These are phyloP conservation scores for Thaleichthys pacificus DNA, from an alignment of 2,797 vertebrate species.

Conservation along the genomic window DNA sequence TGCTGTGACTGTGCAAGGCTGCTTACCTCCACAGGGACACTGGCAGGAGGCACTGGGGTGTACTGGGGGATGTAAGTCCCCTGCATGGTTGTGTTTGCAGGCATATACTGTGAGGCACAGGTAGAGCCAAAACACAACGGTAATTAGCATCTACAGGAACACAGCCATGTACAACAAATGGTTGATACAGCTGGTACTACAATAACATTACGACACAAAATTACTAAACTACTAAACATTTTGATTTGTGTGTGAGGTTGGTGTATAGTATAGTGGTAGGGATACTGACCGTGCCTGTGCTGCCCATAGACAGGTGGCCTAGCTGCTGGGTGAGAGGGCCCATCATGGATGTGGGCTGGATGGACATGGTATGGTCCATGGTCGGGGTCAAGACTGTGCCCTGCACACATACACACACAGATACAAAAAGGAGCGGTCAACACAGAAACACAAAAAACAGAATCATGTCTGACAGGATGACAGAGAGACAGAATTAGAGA, in stretches of 20 bases:
- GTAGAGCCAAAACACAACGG: constrained; percentile 10
- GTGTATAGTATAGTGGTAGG: not conserved
- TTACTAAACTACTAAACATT: not conserved
- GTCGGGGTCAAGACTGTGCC: constrained; percentile 87
- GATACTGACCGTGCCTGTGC: constrained; percentile 84
- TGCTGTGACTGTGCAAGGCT: constrained; percentile 22
- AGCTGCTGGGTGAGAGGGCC: constrained; percentile 90
- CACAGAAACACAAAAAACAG: not conserved
- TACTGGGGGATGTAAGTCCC: constrained; percentile 91
- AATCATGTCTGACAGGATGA: constrained; percentile 1
- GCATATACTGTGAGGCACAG: constrained; percentile 80
- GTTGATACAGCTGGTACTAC: not conserved
- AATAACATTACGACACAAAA: not conserved
- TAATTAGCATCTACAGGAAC: no score
- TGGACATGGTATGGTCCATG: constrained; percentile 90
- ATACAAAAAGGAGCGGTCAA: not conserved
- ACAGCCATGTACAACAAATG: no score
- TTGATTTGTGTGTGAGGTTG: constrained; percentile 9
- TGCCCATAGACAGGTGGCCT: constrained; percentile 88
- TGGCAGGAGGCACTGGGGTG: constrained; percentile 85
- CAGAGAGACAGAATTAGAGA: not conserved
- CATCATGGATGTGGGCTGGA: constrained; percentile 93
- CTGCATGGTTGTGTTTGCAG: constrained; percentile 85
- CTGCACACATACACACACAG: constrained; percentile 56
- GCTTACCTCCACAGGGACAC: constrained; percentile 84